phyloP scores from a whole-genome alignment of 2,797 vertebrate species.

The Gadopsis bispinosus region DNA sequence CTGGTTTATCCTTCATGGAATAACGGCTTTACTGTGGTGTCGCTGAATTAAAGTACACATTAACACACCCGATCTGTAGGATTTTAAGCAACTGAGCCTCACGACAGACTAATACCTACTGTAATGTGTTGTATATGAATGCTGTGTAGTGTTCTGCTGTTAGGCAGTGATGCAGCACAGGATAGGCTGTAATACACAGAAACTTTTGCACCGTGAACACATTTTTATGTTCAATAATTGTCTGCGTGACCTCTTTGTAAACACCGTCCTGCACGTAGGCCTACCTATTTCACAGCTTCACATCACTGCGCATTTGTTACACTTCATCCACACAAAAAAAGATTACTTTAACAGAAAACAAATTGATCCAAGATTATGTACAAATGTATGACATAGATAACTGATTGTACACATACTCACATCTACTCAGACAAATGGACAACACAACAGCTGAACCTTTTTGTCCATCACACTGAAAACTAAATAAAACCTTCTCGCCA shows the following conservation, averaged over 20 bases:
- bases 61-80: background rate
- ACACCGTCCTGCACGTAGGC: too few species aligned
- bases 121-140: background rate
- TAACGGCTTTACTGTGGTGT: background rate
- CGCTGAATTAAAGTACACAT: background rate
- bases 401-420: too few species aligned
- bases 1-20: background rate
- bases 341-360: background rate
- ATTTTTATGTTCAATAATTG: constrained; percentile 21
- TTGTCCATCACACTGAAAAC: background rate
- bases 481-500: too few species aligned
- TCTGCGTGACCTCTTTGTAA: background rate
- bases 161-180: background rate
- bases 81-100: background rate
- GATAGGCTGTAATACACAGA: background rate
- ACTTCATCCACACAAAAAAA: background rate
- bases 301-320: background rate
- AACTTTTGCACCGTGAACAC: constrained; percentile 56
- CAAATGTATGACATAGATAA: too few species aligned
- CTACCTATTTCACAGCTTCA: background rate
- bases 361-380: background rate
- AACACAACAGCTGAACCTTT: background rate
- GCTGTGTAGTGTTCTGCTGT: background rate
- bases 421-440: too few species aligned
- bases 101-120: background rate